Percentiles rank a stretch among this genome's conserved stretches.
phyloP scores from a whole-genome alignment of 2,888 invertebrate genomes.

The Eumerus sabulonum region DNA sequence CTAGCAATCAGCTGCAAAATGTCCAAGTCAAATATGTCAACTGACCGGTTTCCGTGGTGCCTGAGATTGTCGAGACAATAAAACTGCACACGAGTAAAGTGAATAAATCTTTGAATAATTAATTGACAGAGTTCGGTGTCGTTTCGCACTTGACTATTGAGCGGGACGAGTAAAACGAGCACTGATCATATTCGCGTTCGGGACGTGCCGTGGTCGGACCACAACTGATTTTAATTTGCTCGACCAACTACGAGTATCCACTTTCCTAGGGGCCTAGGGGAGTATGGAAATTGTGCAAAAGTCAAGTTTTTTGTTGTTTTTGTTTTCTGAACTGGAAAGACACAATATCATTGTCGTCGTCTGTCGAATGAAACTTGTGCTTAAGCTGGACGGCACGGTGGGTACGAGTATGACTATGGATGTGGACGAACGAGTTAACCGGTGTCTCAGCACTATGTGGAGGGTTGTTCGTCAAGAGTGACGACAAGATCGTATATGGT shows the following conservation, averaged over 20 bases:
- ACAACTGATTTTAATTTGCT: conserved; percentile 60
- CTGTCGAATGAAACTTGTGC: conserved; percentile 29
- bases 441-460: neutral
- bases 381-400: no score
- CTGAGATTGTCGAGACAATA: conserved; percentile 27
- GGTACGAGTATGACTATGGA: neutral
- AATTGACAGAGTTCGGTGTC: conserved; percentile 30
- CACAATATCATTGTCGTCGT: conserved; percentile 14
- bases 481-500: neutral
- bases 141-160: conserved; percentile 38
- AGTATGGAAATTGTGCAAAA: conserved; percentile 46
- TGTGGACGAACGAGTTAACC: neutral
- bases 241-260: conserved; percentile 43
- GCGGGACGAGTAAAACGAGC: conserved; percentile 25
- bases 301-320: conserved; percentile 50
- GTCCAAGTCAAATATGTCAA: conserved; percentile 11
- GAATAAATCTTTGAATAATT: conserved; percentile 49
- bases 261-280: conserved; percentile 37
- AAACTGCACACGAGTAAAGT: conserved; percentile 11
- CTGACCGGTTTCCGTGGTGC: conserved; percentile 37
- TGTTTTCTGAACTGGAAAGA: conserved; percentile 41
- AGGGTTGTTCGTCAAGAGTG: no score
- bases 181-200: conserved; percentile 27
- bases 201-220: conserved; percentile 45
- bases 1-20: neutral